phyloP scores from a whole-genome alignment of 2,797 vertebrate genomes.

The Sebastes vulpes region DNA sequence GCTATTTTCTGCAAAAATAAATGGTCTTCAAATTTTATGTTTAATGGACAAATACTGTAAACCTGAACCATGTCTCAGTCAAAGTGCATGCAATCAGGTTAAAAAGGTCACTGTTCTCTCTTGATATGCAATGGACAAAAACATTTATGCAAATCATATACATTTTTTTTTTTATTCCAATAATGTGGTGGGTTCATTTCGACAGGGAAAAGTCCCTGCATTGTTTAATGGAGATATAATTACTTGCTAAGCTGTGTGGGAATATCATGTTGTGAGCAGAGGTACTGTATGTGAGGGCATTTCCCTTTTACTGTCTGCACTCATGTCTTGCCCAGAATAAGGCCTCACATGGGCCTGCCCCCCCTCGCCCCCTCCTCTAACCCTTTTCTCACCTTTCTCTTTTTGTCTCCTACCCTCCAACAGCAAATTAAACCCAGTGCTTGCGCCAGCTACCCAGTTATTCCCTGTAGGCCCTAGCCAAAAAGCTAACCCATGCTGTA shows the following conservation, averaged over 20 bases:
- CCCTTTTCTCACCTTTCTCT: slow-evolving; percentile 13
- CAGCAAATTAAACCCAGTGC: slow-evolving; percentile 44
- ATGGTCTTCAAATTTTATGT: background rate
- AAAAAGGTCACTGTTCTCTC: background rate
- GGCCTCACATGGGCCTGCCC: background rate
- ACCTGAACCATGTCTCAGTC: background rate
- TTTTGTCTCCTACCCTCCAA: slow-evolving; percentile 29
- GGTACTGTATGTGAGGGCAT: background rate
- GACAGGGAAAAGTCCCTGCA: background rate
- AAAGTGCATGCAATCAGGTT: background rate
- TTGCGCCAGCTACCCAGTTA: slow-evolving; percentile 38
- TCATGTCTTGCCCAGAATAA: slow-evolving; percentile 32
- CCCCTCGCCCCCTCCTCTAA: background rate
- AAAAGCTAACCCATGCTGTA: background rate
- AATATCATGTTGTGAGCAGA: slow-evolving; percentile 11
- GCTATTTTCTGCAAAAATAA: background rate
- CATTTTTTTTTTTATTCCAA: background rate
- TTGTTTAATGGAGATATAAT: slow-evolving; percentile 2
- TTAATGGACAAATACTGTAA: background rate
- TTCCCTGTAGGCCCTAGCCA: background rate
- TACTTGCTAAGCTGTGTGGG: background rate
- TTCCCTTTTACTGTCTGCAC: slow-evolving; percentile 22
- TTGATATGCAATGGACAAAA: background rate
- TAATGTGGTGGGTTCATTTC: background rate
- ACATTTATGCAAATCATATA: background rate